Percentiles rank a stretch among this genome's conserved stretches.
Conservation (phyloP, 2,113 vertebrate species). For the Tylochromis polylepis region DNA sequence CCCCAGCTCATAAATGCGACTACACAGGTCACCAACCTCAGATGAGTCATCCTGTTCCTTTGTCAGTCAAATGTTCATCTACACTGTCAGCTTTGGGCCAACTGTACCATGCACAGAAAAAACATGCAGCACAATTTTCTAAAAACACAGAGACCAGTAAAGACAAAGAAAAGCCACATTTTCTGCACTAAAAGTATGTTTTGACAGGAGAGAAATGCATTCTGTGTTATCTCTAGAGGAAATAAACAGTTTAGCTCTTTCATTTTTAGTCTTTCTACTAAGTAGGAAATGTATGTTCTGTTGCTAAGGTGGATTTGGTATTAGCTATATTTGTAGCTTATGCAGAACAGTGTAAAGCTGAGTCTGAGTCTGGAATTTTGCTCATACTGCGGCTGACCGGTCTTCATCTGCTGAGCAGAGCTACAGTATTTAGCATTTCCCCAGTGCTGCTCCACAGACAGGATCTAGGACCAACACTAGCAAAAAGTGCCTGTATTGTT, state of each 20-base stretch:
- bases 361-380: neutral
- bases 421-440: neutral
- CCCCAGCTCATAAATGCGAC: neutral
- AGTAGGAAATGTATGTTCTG: slow-evolving; percentile 1
- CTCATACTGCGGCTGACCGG: neutral
- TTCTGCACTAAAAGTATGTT: neutral
- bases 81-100: neutral
- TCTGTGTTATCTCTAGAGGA: neutral
- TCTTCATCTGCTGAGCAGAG: neutral
- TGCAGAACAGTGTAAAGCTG: neutral
- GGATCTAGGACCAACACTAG: neutral
- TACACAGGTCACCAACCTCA: slow-evolving; percentile 15
- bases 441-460: neutral
- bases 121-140: neutral
- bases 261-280: slow-evolving; percentile 2
- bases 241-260: neutral
- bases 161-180: neutral
- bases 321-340: neutral
- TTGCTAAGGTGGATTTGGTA: neutral
- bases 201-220: neutral
- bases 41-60: slow-evolving; percentile 27
- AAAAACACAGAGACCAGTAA: neutral
- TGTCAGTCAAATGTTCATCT: slow-evolving; percentile 1
- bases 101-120: neutral
- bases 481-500: neutral